Conservation (phyloP, 2,113 vertebrate genomes). For the Lonchura striata region DNA sequence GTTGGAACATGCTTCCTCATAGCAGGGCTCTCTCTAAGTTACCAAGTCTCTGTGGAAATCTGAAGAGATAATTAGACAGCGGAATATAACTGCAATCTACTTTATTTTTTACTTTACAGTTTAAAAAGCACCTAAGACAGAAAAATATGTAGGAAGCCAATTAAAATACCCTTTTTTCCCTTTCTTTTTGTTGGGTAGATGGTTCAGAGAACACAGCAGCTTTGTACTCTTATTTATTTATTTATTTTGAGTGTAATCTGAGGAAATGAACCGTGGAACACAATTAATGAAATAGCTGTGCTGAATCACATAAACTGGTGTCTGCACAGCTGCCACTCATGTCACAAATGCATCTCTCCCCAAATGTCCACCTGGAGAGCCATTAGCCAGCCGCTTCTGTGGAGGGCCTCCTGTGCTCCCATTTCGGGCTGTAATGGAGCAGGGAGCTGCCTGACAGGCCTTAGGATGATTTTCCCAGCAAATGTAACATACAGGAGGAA, state of each 20-base stretch:
- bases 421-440: conserved; percentile 42
- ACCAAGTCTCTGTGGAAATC: conserved; percentile 19
- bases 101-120: neutral
- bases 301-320: conserved; percentile 54
- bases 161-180: neutral
- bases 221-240: conserved; percentile 46
- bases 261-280: conserved; percentile 74
- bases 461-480: neutral
- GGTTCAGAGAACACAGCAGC: neutral
- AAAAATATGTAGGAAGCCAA: conserved; percentile 21
- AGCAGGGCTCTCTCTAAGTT: neutral
- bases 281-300: conserved; percentile 72
- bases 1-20: neutral
- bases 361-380: conserved; percentile 56
- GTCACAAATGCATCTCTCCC: conserved; percentile 38
- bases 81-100: neutral
- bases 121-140: conserved; percentile 14
- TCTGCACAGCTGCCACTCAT: conserved; percentile 54
- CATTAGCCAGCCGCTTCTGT: conserved; percentile 47
- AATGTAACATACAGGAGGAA: neutral
- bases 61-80: conserved; percentile 18
- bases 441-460: neutral
- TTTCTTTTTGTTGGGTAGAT: neutral
- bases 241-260: conserved; percentile 55
- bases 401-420: conserved; percentile 51